These are phyloP conservation scores for Tragelaphus strepsiceros DNA, from an alignment of 2,113 vertebrate species.

Conservation along the genomic window DNA sequence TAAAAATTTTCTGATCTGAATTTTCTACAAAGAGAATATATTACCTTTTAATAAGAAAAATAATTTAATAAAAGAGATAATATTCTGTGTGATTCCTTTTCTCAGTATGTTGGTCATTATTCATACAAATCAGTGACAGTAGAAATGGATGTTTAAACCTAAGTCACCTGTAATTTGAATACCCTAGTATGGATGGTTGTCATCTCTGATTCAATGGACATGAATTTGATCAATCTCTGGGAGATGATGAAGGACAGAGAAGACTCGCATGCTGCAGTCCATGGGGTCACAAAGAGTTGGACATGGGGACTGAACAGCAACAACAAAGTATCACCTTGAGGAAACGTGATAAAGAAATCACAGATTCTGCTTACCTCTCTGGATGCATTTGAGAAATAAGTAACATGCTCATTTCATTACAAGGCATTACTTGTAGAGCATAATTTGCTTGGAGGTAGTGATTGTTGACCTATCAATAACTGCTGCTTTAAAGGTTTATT, in stretches of 20 bases:
- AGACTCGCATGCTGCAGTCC: no score
- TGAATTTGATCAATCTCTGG: no score
- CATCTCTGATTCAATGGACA: no score
- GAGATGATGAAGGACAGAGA: no score
- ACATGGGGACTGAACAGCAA: no score
- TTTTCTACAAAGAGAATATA: background rate
- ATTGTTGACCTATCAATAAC: background rate
- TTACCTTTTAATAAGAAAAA: background rate
- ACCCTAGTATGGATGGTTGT: background rate
- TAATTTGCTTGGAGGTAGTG: background rate
- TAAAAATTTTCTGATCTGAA: background rate
- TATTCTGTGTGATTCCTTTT: background rate
- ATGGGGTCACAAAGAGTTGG: no score
- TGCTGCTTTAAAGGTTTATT: background rate
- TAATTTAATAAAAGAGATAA: background rate
- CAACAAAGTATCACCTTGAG: background rate
- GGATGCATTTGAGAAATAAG: background rate
- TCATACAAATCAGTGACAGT: background rate
- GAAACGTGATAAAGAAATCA: background rate
- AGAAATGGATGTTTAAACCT: background rate
- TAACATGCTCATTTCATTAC: background rate
- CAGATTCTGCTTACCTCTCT: background rate
- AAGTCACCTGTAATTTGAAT: background rate
- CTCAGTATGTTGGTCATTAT: background rate
- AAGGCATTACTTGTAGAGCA: background rate